Evolutionary conservation across 2,888 invertebrate species (phyloP).

Genomic region (Drosophila demipolita): DNA sequence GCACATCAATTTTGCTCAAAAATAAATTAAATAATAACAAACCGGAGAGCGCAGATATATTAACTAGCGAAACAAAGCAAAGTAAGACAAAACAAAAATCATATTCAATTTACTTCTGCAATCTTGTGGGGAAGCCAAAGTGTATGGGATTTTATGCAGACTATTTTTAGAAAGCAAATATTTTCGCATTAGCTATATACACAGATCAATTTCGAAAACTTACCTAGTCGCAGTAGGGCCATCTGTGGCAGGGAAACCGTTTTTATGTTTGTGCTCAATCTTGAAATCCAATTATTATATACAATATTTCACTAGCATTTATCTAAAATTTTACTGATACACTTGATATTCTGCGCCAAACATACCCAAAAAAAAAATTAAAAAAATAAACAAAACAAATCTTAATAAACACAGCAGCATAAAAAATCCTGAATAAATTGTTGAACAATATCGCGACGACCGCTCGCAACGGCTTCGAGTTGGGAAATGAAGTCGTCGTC

Average conservation of each 20-base stretch:
- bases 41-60: neutral
- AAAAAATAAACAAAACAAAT: neutral
- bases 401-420: neutral
- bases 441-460: conserved; percentile 21
- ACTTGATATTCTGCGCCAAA: conserved; percentile 32
- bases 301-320: conserved; percentile 11
- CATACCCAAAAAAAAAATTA: conserved; percentile 15
- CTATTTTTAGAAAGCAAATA: conserved; percentile 23
- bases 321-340: conserved; percentile 1
- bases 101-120: conserved; percentile 1
- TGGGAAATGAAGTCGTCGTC: conserved; percentile 39
- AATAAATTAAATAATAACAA: neutral
- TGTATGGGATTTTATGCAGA: conserved; percentile 3
- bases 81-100: neutral
- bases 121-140: neutral
- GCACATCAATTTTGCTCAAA: neutral
- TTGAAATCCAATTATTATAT: conserved; percentile 9
- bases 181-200: conserved; percentile 4
- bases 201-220: conserved; percentile 8
- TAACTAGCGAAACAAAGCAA: neutral
- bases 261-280: conserved; percentile 16
- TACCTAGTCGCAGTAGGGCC: conserved; percentile 24
- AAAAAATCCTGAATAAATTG: neutral
- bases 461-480: conserved; percentile 49
- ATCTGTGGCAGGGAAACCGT: conserved; percentile 8